phyloP scores from a whole-genome alignment of 2,113 vertebrate genomes.

The Percina caprodes region DNA sequence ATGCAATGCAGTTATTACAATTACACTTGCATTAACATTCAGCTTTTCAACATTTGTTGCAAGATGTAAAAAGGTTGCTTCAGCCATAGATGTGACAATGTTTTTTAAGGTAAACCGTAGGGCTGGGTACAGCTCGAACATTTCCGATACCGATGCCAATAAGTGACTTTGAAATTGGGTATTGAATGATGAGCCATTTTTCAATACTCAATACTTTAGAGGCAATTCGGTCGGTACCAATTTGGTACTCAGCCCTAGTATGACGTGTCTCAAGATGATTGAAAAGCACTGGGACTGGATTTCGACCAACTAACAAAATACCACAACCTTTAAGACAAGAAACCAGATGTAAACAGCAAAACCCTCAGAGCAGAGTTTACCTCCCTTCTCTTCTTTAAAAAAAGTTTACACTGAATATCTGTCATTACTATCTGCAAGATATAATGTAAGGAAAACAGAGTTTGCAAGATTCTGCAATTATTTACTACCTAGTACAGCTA shows the following conservation, averaged over 20 bases:
- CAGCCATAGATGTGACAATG: neutral
- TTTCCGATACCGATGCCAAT: no score
- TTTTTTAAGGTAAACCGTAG: neutral
- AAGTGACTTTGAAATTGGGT: no score
- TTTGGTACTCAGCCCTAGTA: no score
- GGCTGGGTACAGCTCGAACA: no score
- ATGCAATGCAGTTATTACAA: slow-evolving; percentile 7
- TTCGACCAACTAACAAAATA: neutral
- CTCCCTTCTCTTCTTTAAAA: neutral
- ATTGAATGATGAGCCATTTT: no score
- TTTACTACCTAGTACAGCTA: neutral
- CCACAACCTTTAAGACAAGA: neutral
- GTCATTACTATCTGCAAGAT: neutral
- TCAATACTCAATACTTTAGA: no score
- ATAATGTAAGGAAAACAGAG: neutral
- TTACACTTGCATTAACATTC: neutral
- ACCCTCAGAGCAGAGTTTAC: neutral
- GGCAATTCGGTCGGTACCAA: no score
- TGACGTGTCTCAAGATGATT: neutral
- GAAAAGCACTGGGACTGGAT: neutral
- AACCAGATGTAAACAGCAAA: neutral
- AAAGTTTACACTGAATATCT: neutral
- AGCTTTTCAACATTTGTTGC: neutral
- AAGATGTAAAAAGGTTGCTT: neutral
- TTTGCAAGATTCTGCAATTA: neutral